These are phyloP conservation scores for Drosophila cardini DNA, from an alignment of 1,140 invertebrate species.

Conservation along the genomic window DNA sequence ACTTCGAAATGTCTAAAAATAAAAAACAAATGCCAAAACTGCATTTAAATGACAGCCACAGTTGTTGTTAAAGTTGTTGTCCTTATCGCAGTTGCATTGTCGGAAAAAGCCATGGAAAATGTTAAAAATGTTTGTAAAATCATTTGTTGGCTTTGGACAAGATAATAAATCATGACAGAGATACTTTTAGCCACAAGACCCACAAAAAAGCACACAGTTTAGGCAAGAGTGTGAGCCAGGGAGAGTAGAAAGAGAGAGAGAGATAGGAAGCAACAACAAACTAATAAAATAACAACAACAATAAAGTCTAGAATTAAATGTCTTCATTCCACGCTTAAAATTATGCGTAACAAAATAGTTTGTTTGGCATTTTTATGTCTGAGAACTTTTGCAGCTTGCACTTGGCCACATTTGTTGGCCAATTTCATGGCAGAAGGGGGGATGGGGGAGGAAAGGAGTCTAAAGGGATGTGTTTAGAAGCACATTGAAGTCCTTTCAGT, in stretches of 20 bases:
- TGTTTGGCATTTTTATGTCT: slow-evolving; percentile 41
- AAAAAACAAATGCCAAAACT: slow-evolving; percentile 9
- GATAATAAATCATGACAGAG: slow-evolving; percentile 59
- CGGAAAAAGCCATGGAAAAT: slow-evolving; percentile 37
- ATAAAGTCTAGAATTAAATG: slow-evolving; percentile 30
- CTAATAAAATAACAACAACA: slow-evolving; percentile 5
- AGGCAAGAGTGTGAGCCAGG: not conserved
- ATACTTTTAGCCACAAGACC: slow-evolving; percentile 14
- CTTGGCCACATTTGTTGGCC: slow-evolving; percentile 29
- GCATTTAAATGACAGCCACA: slow-evolving; percentile 30
- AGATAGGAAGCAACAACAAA: slow-evolving; percentile 18
- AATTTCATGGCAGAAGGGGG: slow-evolving; percentile 28
- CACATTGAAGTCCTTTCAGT: not conserved
- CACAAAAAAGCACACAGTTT: slow-evolving; percentile 11
- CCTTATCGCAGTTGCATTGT: slow-evolving; percentile 45
- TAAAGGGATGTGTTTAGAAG: slow-evolving; percentile 8
- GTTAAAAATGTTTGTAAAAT: slow-evolving; percentile 42
- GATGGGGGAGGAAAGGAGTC: not conserved
- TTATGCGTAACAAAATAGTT: slow-evolving; percentile 38
- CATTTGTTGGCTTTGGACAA: slow-evolving; percentile 45
- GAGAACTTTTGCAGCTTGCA: slow-evolving; percentile 39
- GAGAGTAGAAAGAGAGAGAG: not conserved
- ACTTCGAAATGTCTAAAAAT: not conserved
- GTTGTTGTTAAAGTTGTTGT: slow-evolving; percentile 35
- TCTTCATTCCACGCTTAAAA: slow-evolving; percentile 13